Percentiles rank a stretch among this genome's conserved stretches.
These are phyloP conservation scores for Anaspis maculata DNA, from an alignment of 2,888 invertebrate genomes.

Conservation along the genomic window DNA sequence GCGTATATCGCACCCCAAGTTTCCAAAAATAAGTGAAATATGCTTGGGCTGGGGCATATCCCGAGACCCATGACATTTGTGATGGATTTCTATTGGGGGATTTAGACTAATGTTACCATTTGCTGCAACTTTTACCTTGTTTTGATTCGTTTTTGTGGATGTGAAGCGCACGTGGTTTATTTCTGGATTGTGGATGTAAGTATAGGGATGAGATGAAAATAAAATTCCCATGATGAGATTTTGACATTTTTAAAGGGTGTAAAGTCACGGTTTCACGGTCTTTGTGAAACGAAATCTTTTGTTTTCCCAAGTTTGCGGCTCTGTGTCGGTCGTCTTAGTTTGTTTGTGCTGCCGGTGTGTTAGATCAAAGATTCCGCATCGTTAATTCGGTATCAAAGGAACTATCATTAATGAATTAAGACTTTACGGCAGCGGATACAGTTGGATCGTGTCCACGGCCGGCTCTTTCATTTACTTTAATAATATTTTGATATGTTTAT, in stretches of 20 bases:
- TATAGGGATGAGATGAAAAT: too few relatives aligned
- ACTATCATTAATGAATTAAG: conserved; percentile 42
- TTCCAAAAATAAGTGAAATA: conserved; percentile 30
- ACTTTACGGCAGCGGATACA: conserved; percentile 41
- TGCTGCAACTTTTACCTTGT: conserved; percentile 20
- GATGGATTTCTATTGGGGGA: conserved; percentile 27
- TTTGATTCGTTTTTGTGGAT: conserved; percentile 17
- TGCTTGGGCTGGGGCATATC: conserved; percentile 22
- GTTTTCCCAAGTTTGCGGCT: conserved; percentile 37
- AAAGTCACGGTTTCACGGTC: too few relatives aligned
- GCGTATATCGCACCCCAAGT: conserved; percentile 15
- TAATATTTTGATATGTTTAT: conserved; percentile 40
- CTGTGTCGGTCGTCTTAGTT: conserved; percentile 32
- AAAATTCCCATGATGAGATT: conserved; percentile 3
- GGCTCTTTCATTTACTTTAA: conserved; percentile 36
- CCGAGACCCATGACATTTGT: conserved; percentile 29
- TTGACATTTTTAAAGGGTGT: conserved; percentile 11
- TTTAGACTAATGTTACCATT: conserved; percentile 18
- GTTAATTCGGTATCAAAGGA: conserved; percentile 43
- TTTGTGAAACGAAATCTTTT: conserved; percentile 38
- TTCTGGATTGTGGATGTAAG: too few relatives aligned
- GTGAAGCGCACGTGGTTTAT: too few relatives aligned
- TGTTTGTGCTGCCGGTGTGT: conserved; percentile 36
- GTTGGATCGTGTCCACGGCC: conserved; percentile 37
- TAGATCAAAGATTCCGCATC: conserved; percentile 39